These are phyloP conservation scores for Lycopodina hypogea DNA, from an alignment of 37 sponge, comb jelly and placozoan genomes.

Conservation along the genomic window DNA sequence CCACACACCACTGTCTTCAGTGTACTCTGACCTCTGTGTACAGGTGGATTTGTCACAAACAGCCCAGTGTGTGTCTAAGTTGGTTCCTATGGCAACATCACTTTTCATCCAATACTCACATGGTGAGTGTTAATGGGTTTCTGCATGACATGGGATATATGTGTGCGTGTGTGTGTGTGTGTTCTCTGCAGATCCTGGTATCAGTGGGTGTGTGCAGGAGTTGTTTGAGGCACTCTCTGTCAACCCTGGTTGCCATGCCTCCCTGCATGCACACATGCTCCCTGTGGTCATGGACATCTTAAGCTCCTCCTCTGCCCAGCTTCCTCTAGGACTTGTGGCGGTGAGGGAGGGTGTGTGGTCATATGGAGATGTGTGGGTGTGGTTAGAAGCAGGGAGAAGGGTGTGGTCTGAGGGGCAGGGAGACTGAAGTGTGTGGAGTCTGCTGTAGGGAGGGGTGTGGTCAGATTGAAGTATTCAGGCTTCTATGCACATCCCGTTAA, in stretches of 20 bases:
- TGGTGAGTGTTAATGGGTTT: constrained; percentile 11
- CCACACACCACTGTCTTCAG: not conserved
- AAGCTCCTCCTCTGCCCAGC: constrained; percentile 17
- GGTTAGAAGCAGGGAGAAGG: not conserved
- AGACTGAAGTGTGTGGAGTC: not conserved
- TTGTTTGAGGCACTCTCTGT: constrained; percentile 44
- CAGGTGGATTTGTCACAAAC: constrained; percentile 37
- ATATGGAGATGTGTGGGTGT: not conserved
- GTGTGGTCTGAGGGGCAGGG: not conserved
- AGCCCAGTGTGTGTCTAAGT: not conserved
- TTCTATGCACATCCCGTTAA: no score
- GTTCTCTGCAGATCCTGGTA: constrained; percentile 49
- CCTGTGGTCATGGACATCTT: constrained; percentile 46
- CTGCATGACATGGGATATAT: not conserved
- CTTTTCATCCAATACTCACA: constrained; percentile 55
- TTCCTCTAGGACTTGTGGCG: constrained; percentile 50
- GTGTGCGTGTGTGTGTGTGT: not conserved
- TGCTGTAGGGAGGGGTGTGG: not conserved
- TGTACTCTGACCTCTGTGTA: not conserved
- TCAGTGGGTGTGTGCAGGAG: constrained; percentile 51
- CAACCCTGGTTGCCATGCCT: constrained; percentile 54
- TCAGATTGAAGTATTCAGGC: no score
- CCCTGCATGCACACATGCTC: constrained; percentile 36
- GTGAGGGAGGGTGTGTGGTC: constrained; percentile 8
- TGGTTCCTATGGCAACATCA: constrained; percentile 27